Base-by-base conservation (phyloP, 2,113 vertebrate species). In the Callochromis pleurospilus region DNA sequence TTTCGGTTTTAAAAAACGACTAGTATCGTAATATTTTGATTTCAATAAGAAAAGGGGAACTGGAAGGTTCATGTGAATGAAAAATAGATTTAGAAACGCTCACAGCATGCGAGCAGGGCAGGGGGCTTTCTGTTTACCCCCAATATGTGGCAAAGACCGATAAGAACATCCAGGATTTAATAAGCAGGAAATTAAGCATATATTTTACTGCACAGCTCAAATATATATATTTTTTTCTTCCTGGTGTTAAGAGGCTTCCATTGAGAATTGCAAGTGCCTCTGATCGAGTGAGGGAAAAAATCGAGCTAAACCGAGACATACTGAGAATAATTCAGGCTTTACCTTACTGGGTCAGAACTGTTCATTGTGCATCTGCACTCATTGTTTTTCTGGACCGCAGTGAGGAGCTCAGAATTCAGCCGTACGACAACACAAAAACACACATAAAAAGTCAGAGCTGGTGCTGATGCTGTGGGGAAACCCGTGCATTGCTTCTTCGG, bases 331-430 rank as follows among this genome's bases (percentile, higher is more conserved):
- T 49, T 49, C 24, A 77, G 70, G 24, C 42, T 49, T 49, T 42
- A 33, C 47, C 56, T 68, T 42, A 36, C 19, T 58, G 49, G 75
- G 58, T 83, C 79, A 70, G 70, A 47, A 12, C 26, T 58, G 38
- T 19, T 49, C 15, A 55, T 10, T 31, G 36, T 84, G 17, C 51
- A 13, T 31, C 33, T 84, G 17, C 65, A 17, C 40, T 51, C 42
- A 31, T 31, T 42, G n/a, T 29, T 33, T 47, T 82, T 45, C n/a
- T 77, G 70, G 42, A 68, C 29, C 15, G 45, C 81, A 82, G 58
- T 38, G 62, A 75, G 45, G 19, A 65, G 29, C 60, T 70, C 45
- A 12, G n/a, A 26, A 9, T 38, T 73, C 31, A 11, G 29, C 40
- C n/a, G 49, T 26, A 19, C 80, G 73, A 36, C 75, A 17, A 45